Evolutionary conservation across 2,113 vertebrate species (phyloP), one percentile per base, ranked within the genome.

Genomic region (Thunnus maccoyii): DNA sequence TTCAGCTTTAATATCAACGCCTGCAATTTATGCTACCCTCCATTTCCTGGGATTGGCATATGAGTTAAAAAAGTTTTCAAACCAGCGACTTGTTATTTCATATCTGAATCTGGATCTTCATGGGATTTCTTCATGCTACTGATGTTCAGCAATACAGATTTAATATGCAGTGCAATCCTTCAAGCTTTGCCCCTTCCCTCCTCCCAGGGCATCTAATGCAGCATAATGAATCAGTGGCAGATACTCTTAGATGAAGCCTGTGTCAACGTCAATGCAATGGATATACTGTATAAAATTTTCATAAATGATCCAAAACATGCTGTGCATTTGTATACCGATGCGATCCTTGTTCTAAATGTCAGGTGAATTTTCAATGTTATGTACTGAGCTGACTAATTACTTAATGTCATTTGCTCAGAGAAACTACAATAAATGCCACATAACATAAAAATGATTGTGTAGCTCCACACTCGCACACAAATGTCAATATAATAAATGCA

Each of bases 161-260:
- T 87, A 90, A 92, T 92, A 94, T 91, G 85, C 90, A 68, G 66
- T 32, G 67, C 89, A 83, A 82, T 88, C 80, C 86, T 85, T 88
- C 86, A 57, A 88, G 84, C 84, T 78, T 79, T 86, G 89, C 86
- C 86, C 86, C 87, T 54, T 86, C 63, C 63, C 73, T 86, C 65
- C 82, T 92, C 88, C 75, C 46, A 22, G 87, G 86, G 76, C 83
- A 63, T 86, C 84, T 80, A 78, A 91, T 84, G 83, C 82, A 80
- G 88, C 80, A 78, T 88, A 84, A 92, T 89, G 86, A 92, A 91
- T 91, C 84, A 88, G 73, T 86, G 80, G 86, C 75, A 78, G 76
- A 88, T 74, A 56, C 74, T 76, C 83, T 84, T 48, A 71, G 72
- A 83, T 82, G 76, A 82, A 65, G 67, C 80, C 77, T 48, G 68